These are phyloP conservation scores for Bombyx mandarina DNA, from an alignment of 1,140 invertebrate species.

Conservation along the genomic window DNA sequence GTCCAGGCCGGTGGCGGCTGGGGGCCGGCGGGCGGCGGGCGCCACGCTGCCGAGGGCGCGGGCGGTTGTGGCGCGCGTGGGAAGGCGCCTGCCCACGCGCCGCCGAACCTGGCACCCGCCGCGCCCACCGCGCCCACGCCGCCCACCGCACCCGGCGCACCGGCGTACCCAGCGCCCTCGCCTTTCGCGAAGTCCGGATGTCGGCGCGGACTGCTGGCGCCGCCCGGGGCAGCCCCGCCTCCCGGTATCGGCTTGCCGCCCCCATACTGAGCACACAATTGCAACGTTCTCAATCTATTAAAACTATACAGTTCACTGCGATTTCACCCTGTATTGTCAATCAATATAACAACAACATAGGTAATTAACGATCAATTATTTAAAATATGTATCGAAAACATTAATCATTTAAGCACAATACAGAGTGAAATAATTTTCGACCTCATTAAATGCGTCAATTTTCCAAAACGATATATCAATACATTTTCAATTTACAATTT, in stretches of 20 bases:
- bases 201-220: conserved; percentile 76
- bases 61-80: conserved; percentile 33
- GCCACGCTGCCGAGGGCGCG: conserved; percentile 37
- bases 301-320: too few species aligned
- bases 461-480: too few species aligned
- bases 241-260: conserved; percentile 29
- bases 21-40: conserved; percentile 35
- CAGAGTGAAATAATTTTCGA: too few species aligned
- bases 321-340: too few species aligned
- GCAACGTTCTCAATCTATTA: not conserved
- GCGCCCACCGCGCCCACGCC: conserved; percentile 22
- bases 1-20: conserved; percentile 41
- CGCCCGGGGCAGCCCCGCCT: conserved; percentile 71
- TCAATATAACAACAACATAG: too few species aligned
- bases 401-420: too few species aligned
- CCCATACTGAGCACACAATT: conserved; percentile 27
- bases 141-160: conserved; percentile 42
- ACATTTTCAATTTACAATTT: too few species aligned
- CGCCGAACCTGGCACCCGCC: conserved; percentile 30
- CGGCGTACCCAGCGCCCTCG: conserved; percentile 75
- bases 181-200: conserved; percentile 88
- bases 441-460: too few species aligned
- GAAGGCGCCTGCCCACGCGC: conserved; percentile 38
- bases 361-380: too few species aligned
- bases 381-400: too few species aligned